Base-by-base conservation (phyloP, 2,113 vertebrate genomes). In the Periophthalmodon schlosseri region DNA sequence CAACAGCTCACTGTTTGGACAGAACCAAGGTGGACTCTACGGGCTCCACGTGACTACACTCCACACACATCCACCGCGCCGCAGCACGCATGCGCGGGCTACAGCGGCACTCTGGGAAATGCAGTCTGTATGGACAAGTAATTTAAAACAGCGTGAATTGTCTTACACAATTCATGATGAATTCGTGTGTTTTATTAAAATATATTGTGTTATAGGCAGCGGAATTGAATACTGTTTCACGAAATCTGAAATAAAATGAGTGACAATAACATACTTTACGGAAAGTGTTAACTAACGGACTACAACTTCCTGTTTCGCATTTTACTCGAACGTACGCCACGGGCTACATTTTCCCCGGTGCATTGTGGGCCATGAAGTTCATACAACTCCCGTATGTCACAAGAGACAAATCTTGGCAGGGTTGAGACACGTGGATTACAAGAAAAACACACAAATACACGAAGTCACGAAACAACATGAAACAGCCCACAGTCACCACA, bases 11-110 rank as follows among this genome's bases (percentile, higher is more conserved):
- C 76, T 88, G 85, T 88, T 87, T 87, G 82, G 88, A 90, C 82
- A 71, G 85, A 75, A 80, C 82, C 81, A 81, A 87, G 78, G 85
- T 75, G 74, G 78, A 84, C 70, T 79, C 70, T 34, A 84, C 78
- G 34, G 78, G 39, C 86, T 90, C 78, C 93, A 94, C 93, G 93
- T 95, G 93, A 95, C 91, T 91, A 57, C 86, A 68, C 84, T 81
- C 78, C 80, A 86, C 91, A 85, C 88, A 81, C 81, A 77, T 61
- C 76, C 69, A 49, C 71, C 64, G 65, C 72, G 8, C 34, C 67
- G 3, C 50, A 76, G 52, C 46, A 34, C 87, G 77, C 79, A 72
- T 84, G 83, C 85, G 88, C 82, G 2, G 0, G 0, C 2, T 0
- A 2, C 1, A 10, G 0, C 0, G 1, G 76, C 0, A 0, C 1